phyloP scores from a whole-genome alignment of 2,113 vertebrate genomes.

The Tauraco erythrolophus region DNA sequence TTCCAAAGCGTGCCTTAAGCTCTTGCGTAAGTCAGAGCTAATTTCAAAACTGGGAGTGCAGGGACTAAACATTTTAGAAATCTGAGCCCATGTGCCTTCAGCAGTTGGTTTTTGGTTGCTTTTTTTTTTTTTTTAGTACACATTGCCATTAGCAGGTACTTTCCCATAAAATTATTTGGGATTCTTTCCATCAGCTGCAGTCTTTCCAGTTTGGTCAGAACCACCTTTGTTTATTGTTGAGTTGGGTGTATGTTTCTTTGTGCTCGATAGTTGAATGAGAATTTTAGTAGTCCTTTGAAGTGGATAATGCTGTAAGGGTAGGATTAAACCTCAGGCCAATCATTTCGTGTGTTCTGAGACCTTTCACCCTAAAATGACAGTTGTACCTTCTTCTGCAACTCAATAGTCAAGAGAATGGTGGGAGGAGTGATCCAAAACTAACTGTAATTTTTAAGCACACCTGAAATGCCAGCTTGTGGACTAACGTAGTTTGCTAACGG shows the following conservation, averaged over 20 bases:
- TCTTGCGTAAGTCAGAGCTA: neutral
- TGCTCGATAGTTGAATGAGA: neutral
- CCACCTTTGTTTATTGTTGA: neutral
- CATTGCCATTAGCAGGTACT: neutral
- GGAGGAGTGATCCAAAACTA: neutral
- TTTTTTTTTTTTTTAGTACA: neutral
- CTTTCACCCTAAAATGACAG: neutral
- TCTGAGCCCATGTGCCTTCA: fast-evolving
- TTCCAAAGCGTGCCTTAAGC: neutral
- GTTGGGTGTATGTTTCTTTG: fast-evolving
- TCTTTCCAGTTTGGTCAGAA: neutral
- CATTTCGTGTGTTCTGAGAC: neutral
- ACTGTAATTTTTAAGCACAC: neutral
- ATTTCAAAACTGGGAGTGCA: neutral
- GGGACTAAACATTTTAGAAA: neutral
- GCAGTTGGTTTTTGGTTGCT: neutral
- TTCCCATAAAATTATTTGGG: neutral
- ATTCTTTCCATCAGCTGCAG: neutral
- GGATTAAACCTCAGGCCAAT: neutral
- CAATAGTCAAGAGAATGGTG: too few relatives aligned
- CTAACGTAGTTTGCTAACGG: fast-evolving
- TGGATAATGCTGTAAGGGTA: neutral
- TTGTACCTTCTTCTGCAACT: neutral
- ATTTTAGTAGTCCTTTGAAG: neutral
- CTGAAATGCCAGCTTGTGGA: neutral